A percentile compares a stretch with the other conserved stretches of the same genome.
Conservation (phyloP, 2,888 invertebrate genomes). For the Podotricha telesiphe region DNA sequence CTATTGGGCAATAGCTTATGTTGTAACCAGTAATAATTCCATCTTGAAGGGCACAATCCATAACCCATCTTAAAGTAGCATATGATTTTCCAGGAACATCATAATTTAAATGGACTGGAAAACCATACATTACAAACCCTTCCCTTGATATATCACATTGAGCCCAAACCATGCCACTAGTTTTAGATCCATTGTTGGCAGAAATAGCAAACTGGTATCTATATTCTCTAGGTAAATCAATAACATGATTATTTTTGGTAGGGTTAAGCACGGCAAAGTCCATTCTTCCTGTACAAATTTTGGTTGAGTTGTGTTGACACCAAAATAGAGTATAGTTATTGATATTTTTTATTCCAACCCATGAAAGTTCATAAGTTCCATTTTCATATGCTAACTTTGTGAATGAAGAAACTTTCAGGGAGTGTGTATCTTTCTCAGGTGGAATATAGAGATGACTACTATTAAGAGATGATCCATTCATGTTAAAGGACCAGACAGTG, state of each 20-base stretch:
- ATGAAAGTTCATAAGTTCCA: slow-evolving; percentile 66
- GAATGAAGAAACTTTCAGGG: slow-evolving; percentile 81
- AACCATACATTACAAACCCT: slow-evolving; percentile 82
- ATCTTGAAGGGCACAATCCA: slow-evolving; percentile 89
- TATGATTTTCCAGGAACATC: slow-evolving; percentile 67
- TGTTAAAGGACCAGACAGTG: slow-evolving; percentile 85
- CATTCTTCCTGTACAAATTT: slow-evolving; percentile 82
- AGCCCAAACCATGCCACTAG: slow-evolving; percentile 94
- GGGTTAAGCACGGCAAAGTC: slow-evolving; percentile 69
- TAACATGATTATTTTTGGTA: slow-evolving; percentile 77
- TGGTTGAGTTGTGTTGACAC: slow-evolving; percentile 83
- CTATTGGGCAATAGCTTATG: slow-evolving; percentile 88
- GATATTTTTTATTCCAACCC: slow-evolving; percentile 85
- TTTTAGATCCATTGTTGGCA: slow-evolving; percentile 86
- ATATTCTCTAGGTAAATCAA: slow-evolving; percentile 83
- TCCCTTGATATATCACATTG: slow-evolving; percentile 85
- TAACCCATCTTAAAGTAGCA: slow-evolving; percentile 87
- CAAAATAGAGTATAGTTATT: slow-evolving; percentile 92
- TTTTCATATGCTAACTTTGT: slow-evolving; percentile 89
- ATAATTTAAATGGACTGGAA: slow-evolving; percentile 66
- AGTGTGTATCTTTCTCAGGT: slow-evolving; percentile 69
- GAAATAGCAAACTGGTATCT: slow-evolving; percentile 92
- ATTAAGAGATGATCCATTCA: slow-evolving; percentile 82
- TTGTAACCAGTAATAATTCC: slow-evolving; percentile 87
- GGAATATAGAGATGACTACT: slow-evolving; percentile 86